phyloP scores from a whole-genome alignment of 1,140 invertebrate species.

The Glossosoma conforme region DNA sequence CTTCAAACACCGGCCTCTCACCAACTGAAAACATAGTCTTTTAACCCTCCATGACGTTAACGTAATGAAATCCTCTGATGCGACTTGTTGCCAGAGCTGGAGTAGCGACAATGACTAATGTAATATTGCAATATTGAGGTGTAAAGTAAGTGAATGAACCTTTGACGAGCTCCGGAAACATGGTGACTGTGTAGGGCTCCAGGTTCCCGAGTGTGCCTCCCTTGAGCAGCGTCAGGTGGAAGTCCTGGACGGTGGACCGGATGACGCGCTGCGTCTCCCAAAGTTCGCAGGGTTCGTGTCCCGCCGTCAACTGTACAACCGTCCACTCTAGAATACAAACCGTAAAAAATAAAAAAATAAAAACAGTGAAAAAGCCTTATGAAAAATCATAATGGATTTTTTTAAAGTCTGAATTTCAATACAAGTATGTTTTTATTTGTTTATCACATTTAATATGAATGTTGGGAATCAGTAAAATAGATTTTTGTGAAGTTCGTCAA shows the following conservation, averaged over 20 bases:
- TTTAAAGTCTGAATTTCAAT: slow-evolving; percentile 18
- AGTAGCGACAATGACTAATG: no score
- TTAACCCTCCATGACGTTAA: no score
- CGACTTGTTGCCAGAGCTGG: no score
- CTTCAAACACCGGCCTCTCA: slow-evolving; percentile 43
- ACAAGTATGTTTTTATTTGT: no score
- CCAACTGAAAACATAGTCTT: slow-evolving; percentile 45
- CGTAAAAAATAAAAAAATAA: slow-evolving; percentile 4
- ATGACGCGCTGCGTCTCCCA: slow-evolving; percentile 36
- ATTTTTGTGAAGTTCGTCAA: no score
- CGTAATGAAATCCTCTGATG: no score
- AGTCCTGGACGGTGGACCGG: slow-evolving; percentile 41
- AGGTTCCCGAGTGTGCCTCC: slow-evolving; percentile 39
- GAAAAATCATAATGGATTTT: neutral
- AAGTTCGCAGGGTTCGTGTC: slow-evolving; percentile 47
- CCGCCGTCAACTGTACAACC: slow-evolving; percentile 52
- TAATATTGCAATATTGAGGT: slow-evolving; percentile 19
- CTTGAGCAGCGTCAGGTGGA: slow-evolving; percentile 51
- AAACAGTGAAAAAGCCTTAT: neutral
- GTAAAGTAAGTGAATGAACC: no score
- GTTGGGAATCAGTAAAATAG: no score
- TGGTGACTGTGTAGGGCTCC: slow-evolving; percentile 40
- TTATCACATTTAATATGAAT: no score
- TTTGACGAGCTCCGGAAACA: slow-evolving; percentile 47
- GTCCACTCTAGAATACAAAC: slow-evolving; percentile 53